phyloP scores from a whole-genome alignment of 1,140 invertebrate species.

The Megalonaias nervosa region DNA sequence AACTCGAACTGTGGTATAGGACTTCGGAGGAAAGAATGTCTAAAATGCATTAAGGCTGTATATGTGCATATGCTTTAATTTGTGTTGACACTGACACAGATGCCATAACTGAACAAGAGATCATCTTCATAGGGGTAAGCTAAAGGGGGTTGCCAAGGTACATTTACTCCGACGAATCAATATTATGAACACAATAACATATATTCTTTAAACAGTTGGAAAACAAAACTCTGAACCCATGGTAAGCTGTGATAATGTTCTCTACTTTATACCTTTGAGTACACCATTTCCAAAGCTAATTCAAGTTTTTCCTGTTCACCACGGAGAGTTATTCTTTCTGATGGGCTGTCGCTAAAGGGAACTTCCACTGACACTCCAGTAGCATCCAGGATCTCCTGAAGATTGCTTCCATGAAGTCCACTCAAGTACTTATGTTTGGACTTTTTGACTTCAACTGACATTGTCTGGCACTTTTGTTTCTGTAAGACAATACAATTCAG shows the following conservation, averaged over 20 bases:
- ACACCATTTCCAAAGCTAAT: conserved; percentile 91
- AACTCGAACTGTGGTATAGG: too few relatives aligned
- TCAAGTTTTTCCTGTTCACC: conserved; percentile 79
- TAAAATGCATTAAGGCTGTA: too few relatives aligned
- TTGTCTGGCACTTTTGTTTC: conserved; percentile 89
- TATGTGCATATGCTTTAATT: too few relatives aligned
- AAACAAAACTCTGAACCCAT: too few relatives aligned
- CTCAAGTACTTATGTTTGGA: conserved; percentile 98
- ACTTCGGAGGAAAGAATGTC: too few relatives aligned
- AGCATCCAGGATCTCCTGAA: conserved; percentile 92
- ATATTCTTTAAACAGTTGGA: too few relatives aligned
- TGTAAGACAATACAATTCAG: conserved; percentile 62
- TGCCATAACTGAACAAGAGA: too few relatives aligned
- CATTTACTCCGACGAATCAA: too few relatives aligned
- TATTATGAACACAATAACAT: too few relatives aligned
- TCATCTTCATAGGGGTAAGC: too few relatives aligned
- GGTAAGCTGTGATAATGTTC: neutral
- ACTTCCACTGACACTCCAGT: conserved; percentile 97
- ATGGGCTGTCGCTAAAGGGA: conserved; percentile 87
- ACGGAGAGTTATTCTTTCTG: conserved; percentile 95
- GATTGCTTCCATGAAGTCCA: conserved; percentile 87
- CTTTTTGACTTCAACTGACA: conserved; percentile 94
- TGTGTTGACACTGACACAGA: too few relatives aligned
- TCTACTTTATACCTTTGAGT: conserved; percentile 80
- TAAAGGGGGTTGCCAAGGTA: too few relatives aligned